phyloP scores from a whole-genome alignment of 2,888 invertebrate genomes.

The Trichopoda pennipes region DNA sequence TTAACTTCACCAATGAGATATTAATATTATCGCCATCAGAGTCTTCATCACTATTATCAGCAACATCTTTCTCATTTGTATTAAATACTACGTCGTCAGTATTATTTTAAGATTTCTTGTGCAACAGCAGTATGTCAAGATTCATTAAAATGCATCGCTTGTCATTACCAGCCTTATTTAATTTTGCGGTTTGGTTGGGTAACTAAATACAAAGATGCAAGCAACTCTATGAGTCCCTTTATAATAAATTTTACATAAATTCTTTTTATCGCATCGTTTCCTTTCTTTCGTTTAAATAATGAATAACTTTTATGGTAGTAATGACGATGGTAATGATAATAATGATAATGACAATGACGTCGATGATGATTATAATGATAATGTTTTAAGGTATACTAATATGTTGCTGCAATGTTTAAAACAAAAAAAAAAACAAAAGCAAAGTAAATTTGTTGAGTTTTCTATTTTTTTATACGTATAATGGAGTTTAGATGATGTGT shows the following conservation, averaged over 20 bases:
- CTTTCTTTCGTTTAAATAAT: constrained; percentile 34
- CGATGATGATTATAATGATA: constrained; percentile 20
- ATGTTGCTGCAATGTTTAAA: neutral
- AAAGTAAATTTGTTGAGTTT: constrained; percentile 21
- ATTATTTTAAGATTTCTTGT: constrained; percentile 38
- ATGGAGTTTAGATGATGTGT: constrained; percentile 11
- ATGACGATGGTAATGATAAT: constrained; percentile 20
- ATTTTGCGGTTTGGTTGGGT: constrained; percentile 40
- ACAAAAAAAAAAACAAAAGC: neutral
- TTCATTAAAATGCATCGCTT: constrained; percentile 67
- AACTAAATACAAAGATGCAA: constrained; percentile 30
- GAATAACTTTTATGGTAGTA: constrained; percentile 34
- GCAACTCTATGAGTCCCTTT: constrained; percentile 17
- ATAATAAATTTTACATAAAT: constrained; percentile 41
- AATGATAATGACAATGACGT: constrained; percentile 5
- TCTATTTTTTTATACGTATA: neutral
- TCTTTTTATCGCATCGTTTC: constrained; percentile 7
- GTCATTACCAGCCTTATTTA: constrained; percentile 64
- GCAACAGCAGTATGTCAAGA: constrained; percentile 39
- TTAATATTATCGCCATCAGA: neutral
- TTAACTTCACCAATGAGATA: no score
- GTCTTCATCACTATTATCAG: neutral
- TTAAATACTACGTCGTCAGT: constrained; percentile 14
- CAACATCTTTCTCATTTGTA: constrained; percentile 21
- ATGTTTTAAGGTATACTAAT: neutral